These are phyloP conservation scores for Xenopus laevis DNA, from an alignment of 2,113 vertebrate species.

Conservation along the genomic window DNA sequence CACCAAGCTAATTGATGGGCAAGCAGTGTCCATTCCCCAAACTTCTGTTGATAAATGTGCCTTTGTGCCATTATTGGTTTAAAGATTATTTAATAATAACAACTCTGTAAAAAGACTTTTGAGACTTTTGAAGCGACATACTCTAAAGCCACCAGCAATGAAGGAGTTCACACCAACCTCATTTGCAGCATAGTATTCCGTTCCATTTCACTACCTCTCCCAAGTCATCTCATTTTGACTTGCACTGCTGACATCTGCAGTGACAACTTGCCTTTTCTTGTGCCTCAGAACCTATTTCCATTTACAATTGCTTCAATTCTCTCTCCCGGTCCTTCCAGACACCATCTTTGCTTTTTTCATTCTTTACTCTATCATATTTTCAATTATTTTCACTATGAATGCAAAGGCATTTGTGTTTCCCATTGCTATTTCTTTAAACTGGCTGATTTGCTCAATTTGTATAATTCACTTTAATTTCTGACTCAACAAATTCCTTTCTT, in stretches of 20 bases:
- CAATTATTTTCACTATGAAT: constrained; percentile 31
- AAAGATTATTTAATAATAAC: too few relatives aligned
- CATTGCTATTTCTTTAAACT: not conserved
- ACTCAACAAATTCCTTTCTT: constrained; percentile 6
- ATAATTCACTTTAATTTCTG: constrained; percentile 18
- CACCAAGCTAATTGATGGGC: too few relatives aligned
- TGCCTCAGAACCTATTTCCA: constrained; percentile 37
- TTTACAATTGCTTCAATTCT: constrained; percentile 35
- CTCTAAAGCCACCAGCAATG: constrained; percentile 8
- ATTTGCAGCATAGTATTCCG: constrained; percentile 22
- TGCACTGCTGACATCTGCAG: constrained; percentile 42
- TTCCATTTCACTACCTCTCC: constrained; percentile 39
- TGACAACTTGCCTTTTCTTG: constrained; percentile 44
- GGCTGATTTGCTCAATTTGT: constrained; percentile 9
- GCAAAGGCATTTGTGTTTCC: constrained; percentile 7
- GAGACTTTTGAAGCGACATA: too few relatives aligned
- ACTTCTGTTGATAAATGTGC: too few relatives aligned
- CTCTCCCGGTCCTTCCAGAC: constrained; percentile 2
- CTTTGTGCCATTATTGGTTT: too few relatives aligned
- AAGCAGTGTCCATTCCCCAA: too few relatives aligned
- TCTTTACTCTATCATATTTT: constrained; percentile 26
- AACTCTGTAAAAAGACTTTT: too few relatives aligned
- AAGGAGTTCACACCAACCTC: constrained; percentile 22
- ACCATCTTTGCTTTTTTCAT: constrained; percentile 12
- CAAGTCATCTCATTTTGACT: constrained; percentile 34